Percentiles rank a stretch among this genome's conserved stretches.
These are phyloP conservation scores for Suillia variegata DNA, from an alignment of 2,888 invertebrate genomes.

Conservation along the genomic window DNA sequence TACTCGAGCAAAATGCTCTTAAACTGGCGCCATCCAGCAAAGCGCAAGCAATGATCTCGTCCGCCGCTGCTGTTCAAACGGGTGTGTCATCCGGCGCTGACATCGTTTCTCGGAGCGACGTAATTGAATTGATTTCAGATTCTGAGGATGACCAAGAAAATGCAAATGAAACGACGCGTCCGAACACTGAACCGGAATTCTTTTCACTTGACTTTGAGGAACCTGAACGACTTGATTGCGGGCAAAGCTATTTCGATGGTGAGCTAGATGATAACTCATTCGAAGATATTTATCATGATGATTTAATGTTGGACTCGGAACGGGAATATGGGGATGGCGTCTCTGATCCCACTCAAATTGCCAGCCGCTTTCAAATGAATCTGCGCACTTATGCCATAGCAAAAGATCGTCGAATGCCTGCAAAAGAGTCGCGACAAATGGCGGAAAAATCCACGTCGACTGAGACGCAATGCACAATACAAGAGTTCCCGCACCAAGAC, in stretches of 20 bases:
- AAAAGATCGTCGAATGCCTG: background rate
- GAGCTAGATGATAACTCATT: background rate
- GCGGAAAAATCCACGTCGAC: background rate
- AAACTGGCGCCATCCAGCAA: conserved; percentile 8
- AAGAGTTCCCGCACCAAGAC: background rate
- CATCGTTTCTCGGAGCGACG: too few relatives aligned
- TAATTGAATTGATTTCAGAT: conserved; percentile 26
- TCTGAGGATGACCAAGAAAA: conserved; percentile 19
- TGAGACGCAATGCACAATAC: background rate
- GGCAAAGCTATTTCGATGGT: background rate
- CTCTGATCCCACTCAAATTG: background rate
- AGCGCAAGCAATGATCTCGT: too few relatives aligned
- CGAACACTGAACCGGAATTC: conserved; percentile 8
- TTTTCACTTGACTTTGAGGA: conserved; percentile 7
- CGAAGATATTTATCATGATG: background rate
- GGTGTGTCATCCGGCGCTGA: too few relatives aligned
- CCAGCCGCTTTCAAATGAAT: background rate
- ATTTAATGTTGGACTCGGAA: background rate
- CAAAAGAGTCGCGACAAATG: background rate
- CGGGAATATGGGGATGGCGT: background rate
- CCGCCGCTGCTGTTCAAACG: too few relatives aligned
- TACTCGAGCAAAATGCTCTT: conserved; percentile 4
- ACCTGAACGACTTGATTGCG: background rate
- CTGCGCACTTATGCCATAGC: background rate
- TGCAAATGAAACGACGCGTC: too few relatives aligned